phyloP scores from a whole-genome alignment of 1,140 invertebrate genomes.

The Danaus plexippus region DNA sequence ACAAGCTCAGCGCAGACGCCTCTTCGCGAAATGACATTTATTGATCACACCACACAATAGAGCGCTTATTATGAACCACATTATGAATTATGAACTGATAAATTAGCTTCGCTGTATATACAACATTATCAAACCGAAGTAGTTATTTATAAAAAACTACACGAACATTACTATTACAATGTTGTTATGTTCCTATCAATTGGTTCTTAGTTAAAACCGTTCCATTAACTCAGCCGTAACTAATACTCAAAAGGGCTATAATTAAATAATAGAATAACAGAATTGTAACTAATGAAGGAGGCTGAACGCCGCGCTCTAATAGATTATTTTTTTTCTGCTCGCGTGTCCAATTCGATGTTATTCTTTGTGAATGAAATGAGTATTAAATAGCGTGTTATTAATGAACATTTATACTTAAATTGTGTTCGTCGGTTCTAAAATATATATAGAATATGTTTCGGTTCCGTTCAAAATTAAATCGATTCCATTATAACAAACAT shows the following conservation, averaged over 20 bases:
- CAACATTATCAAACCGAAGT: too few species aligned
- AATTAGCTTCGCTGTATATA: too few species aligned
- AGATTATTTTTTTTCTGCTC: conserved; percentile 23
- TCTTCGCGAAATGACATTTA: too few species aligned
- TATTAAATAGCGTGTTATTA: conserved; percentile 45
- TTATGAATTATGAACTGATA: too few species aligned
- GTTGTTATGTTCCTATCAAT: too few species aligned
- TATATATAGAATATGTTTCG: neutral
- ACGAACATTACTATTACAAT: too few species aligned
- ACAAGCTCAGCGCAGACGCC: too few species aligned
- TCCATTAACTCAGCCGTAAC: conserved; percentile 22
- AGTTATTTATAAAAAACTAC: too few species aligned
- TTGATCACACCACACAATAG: too few species aligned
- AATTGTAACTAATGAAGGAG: conserved; percentile 25
- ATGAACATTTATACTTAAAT: conserved; percentile 14
- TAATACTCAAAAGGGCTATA: conserved; percentile 20
- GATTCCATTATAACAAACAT: conserved; percentile 3
- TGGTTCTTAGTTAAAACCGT: conserved; percentile 2
- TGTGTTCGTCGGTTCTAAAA: neutral
- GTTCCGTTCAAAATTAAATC: neutral
- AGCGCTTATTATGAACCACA: too few species aligned
- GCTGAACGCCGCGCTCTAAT: conserved; percentile 19
- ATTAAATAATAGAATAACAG: conserved; percentile 26
- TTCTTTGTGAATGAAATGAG: conserved; percentile 20
- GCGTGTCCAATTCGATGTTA: conserved; percentile 40